Evolutionary conservation across 2,797 vertebrate genomes (phyloP).

Genomic region (Trachurus trachurus): DNA sequence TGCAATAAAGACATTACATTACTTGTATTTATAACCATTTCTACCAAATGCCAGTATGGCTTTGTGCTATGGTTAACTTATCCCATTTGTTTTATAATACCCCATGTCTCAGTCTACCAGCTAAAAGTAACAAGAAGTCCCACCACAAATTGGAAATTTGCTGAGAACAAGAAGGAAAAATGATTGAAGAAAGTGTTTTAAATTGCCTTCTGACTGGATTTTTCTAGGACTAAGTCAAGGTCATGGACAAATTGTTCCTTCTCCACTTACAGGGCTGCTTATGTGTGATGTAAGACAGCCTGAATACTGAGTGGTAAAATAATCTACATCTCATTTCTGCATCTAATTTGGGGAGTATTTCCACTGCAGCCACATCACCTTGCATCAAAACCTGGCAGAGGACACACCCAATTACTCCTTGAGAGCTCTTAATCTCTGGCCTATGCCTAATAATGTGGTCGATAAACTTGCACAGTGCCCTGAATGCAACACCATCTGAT

Average conservation of each 20-base stretch:
- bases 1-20: conserved; percentile 34
- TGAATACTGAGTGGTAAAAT: conserved; percentile 59
- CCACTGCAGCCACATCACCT: conserved; percentile 53
- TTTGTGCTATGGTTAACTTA: conserved; percentile 34
- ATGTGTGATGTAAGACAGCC: conserved; percentile 56
- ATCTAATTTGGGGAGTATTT: conserved; percentile 58
- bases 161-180: conserved; percentile 47
- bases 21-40: conserved; percentile 28
- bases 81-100: conserved; percentile 61
- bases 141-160: conserved; percentile 63
- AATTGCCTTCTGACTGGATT: conserved; percentile 62
- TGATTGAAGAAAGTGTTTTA: conserved; percentile 70
- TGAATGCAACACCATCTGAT: conserved; percentile 43
- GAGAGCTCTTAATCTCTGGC: conserved; percentile 53
- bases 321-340: conserved; percentile 66
- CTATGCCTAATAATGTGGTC: conserved; percentile 41
- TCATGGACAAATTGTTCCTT: conserved; percentile 67
- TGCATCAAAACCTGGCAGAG: conserved; percentile 59
- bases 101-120: conserved; percentile 24
- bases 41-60: not conserved
- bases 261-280: conserved; percentile 44
- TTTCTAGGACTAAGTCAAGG: conserved; percentile 76
- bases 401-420: conserved; percentile 37
- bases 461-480: conserved; percentile 24
- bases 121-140: conserved; percentile 46